phyloP scores from a whole-genome alignment of 1,140 invertebrate species.

The Triops longicaudatus region DNA sequence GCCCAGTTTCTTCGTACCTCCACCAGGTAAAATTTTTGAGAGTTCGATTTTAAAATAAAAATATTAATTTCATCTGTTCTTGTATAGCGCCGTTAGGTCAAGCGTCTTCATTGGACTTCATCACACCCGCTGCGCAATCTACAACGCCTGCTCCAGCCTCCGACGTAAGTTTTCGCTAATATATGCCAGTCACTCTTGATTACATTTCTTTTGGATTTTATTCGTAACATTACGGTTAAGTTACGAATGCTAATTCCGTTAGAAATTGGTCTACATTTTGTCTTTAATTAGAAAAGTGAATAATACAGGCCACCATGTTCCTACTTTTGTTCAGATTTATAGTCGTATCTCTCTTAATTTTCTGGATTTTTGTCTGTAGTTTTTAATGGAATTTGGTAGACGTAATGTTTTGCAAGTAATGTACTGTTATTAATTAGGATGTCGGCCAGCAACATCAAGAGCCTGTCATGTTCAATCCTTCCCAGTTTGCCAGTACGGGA shows the following conservation, averaged over 20 bases:
- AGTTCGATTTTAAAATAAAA: neutral
- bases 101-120: neutral
- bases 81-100: neutral
- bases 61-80: neutral
- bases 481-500: constrained; percentile 32
- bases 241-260: too few species aligned
- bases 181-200: too few species aligned
- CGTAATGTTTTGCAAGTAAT: neutral
- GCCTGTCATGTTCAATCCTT: constrained; percentile 39
- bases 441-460: constrained; percentile 23
- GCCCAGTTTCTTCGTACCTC: constrained; percentile 17
- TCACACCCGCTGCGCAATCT: neutral
- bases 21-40: neutral
- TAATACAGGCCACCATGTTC: too few species aligned
- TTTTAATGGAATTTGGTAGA: neutral
- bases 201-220: too few species aligned
- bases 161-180: neutral
- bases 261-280: too few species aligned
- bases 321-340: too few species aligned
- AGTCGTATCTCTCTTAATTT: too few species aligned
- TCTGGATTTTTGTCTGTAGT: neutral
- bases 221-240: too few species aligned
- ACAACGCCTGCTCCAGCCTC: neutral
- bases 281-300: too few species aligned
- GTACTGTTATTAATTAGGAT: neutral